These are phyloP conservation scores for Rambutsinella grinnellia DNA, from an alignment of 2,888 invertebrate species.

Conservation along the genomic window DNA sequence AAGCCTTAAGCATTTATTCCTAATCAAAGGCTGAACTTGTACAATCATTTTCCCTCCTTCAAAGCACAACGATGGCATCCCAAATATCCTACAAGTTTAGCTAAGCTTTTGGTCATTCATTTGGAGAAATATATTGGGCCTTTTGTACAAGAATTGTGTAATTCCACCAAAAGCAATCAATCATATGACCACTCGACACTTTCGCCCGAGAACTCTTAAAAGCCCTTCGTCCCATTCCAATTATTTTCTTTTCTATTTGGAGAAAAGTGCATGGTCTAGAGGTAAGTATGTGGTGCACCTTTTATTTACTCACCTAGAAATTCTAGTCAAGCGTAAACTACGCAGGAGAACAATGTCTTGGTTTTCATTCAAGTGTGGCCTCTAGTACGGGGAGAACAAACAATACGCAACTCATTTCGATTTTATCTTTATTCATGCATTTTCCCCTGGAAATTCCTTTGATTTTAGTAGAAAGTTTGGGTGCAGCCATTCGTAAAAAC, in stretches of 20 bases:
- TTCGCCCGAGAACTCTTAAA: slow-evolving; percentile 10
- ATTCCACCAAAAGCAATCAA: slow-evolving; percentile 59
- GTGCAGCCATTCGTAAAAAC: no score
- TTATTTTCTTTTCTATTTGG: neutral
- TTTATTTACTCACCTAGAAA: neutral
- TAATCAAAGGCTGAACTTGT: no score
- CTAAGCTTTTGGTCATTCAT: neutral
- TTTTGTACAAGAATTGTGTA: no score
- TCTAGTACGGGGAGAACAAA: no score
- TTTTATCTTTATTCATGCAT: no score
- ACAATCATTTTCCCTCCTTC: neutral
- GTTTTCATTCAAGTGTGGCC: slow-evolving; percentile 11
- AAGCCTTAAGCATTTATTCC: no score
- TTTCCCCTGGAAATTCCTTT: no score
- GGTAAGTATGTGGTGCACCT: no score
- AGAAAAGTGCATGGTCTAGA: no score
- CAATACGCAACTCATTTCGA: slow-evolving; percentile 4
- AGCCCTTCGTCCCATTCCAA: neutral
- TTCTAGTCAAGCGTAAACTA: neutral
- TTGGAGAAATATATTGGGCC: slow-evolving; percentile 9
- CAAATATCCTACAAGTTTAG: neutral
- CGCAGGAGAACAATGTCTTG: neutral
- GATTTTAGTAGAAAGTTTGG: no score
- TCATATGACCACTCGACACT: slow-evolving; percentile 61
- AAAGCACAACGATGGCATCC: neutral